Evolutionary conservation across 2,797 vertebrate genomes (phyloP).

Genomic region (Diglossa cyanea): DNA sequence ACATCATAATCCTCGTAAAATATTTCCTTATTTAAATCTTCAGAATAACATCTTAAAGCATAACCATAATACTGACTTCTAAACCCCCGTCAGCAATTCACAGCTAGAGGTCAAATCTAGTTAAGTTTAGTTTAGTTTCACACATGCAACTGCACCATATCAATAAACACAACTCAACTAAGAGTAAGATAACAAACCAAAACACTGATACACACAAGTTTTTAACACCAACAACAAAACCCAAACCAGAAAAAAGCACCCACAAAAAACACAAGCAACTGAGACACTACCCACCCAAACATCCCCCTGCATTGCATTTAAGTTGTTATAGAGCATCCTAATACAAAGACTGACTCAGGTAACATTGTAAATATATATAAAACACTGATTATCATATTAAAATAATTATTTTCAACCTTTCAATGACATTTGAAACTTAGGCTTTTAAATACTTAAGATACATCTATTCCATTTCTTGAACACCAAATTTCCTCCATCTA

Average conservation of each 20-base stretch:
- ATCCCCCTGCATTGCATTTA: accelerated
- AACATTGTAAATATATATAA: background rate
- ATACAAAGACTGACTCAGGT: background rate
- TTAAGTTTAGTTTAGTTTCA: background rate
- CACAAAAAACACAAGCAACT: background rate
- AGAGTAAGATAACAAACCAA: background rate
- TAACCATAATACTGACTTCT: background rate
- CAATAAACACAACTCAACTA: background rate
- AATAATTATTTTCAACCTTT: background rate
- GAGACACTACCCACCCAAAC: background rate
- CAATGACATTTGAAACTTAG: background rate
- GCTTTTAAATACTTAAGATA: background rate
- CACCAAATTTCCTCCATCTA: background rate
- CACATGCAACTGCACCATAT: background rate
- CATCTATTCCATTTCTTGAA: background rate
- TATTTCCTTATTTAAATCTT: background rate
- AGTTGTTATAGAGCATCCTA: background rate
- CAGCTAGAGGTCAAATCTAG: background rate
- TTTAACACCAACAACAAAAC: background rate
- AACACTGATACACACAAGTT: background rate
- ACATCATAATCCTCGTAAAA: background rate
- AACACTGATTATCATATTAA: background rate
- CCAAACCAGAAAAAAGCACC: background rate
- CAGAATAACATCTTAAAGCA: background rate
- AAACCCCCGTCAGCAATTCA: background rate